Evolutionary conservation across 1,140 invertebrate genomes (phyloP).

Genomic region (Epicauta chinensis): DNA sequence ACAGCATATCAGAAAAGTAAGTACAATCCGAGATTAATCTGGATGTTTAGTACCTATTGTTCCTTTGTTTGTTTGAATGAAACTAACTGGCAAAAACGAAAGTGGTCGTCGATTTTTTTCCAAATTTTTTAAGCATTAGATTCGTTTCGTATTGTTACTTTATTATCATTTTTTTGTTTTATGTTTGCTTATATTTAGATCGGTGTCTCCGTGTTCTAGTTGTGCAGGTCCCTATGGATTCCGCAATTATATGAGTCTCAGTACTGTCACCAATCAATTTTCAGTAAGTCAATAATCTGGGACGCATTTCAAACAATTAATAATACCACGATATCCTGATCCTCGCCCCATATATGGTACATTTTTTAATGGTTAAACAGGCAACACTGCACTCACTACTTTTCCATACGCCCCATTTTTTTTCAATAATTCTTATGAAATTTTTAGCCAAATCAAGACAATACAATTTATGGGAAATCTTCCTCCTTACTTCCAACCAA

Average conservation of each 20-base stretch:
- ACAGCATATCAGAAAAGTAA: conserved; percentile 50
- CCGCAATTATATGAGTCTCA: conserved; percentile 62
- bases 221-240: conserved; percentile 67
- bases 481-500: too few species aligned
- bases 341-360: too few species aligned
- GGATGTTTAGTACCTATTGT: background rate
- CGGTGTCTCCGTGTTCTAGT: conserved; percentile 52
- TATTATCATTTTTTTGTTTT: background rate
- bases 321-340: too few species aligned
- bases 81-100: background rate
- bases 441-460: too few species aligned
- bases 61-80: background rate
- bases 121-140: background rate
- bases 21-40: conserved; percentile 11
- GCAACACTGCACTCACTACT: too few species aligned
- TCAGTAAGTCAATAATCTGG: conserved; percentile 42
- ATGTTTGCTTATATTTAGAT: conserved; percentile 35
- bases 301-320: too few species aligned
- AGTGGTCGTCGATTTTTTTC: background rate
- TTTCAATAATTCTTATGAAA: too few species aligned
- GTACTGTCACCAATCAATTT: conserved; percentile 54
- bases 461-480: too few species aligned
- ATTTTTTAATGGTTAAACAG: too few species aligned
- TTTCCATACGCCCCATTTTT: too few species aligned
- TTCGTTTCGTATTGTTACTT: too few species aligned